Base-by-base conservation (phyloP, 2,888 invertebrate species). In the Habrosyne pyritoides region DNA sequence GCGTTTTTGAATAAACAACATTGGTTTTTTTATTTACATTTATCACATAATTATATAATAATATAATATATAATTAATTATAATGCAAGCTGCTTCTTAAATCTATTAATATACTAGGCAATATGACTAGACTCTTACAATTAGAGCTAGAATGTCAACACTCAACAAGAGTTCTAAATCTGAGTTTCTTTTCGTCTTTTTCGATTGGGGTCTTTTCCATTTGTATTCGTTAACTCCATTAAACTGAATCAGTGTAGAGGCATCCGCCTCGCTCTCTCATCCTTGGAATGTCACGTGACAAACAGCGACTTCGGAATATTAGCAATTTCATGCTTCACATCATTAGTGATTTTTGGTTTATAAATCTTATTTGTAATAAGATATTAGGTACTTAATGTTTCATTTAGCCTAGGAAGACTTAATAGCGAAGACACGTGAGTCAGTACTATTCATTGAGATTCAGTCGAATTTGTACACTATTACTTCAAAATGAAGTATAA, bases 401-500 rank as follows among this genome's bases (percentile, higher is more conserved):
- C 30, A 2, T 30, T 12, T 12, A 2, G 12, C 12, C 30, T 30
- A 30, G 30, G 3, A n/a, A 33, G 2, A n/a, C 12, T n/a, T 2
- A n/a, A 33, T 3, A 7, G 18, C 7, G 42, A 42, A 42, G 42
- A 8, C 42, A 42, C 18, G 14, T 42, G 42, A 42, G 18, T 42
- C 42, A 42, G 42, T 42, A 18, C 42, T 42, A 48, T 60, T 33
- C 51, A 55, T 60, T 57, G 63, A 49, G 10, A 50, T 54, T 47
- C 61, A 24, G 24, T 55, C 22, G 22, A 42, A 54, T 48, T 55
- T 66, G 63, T 66, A 66, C 52, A 47, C 46, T 47, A 53, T 47
- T 57, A 53, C 55, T 53, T 56, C 63, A 56, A 54, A 67, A 49
- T 14, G 7, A n/a, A 51, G 55, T 71, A 69, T 74, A 76, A 74